Base-by-base conservation (phyloP, 2,888 invertebrate species). In the Xylota sylvarum region DNA sequence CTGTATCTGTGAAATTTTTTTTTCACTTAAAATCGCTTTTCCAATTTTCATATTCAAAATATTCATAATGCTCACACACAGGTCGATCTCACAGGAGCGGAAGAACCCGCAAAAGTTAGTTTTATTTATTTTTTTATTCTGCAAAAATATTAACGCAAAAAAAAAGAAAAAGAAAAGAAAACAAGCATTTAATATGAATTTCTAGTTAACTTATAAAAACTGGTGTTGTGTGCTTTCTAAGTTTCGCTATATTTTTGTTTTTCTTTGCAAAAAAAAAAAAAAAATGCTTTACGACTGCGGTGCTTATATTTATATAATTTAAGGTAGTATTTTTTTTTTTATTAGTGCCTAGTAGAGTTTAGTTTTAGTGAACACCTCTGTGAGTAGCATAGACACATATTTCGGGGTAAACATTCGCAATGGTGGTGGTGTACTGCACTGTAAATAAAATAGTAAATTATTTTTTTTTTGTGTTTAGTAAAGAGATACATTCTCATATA, bases 41-140 rank as follows among this genome's bases (percentile, higher is more conserved):
- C 82, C 80, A 84, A 88, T 88, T 88, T 88, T 88, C 87, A 85
- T 87, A 81, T 86, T 83, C 74, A 80, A 27, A 52, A 52, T 23
- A 74, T 70, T 48, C 76, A 82, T 62, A 77, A 88, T 80, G 79
- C 88, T 74, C 73, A 74, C 73, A 77, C 90, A 88, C 91, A 93
- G 93, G 92, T 93, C 90, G 92, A 92, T 90, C 92, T 93, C 90
- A 92, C 93, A 90, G 92, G 92, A 91, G 91, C 91, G 89, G 92
- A 92, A 88, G 92, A 91, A 90, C 90, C 90, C 88, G 90, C 92
- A 90, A 93, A 93, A 92, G 92, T 93, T 92, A 92, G 93, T 92
- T 88, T 90, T 85, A 88, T 69, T 73, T 19, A 35, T 43, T 46
- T 56, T 62, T 58, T 70, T 62, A 48, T 10, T 52, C n/a, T 40